Percentiles rank a stretch among this genome's conserved stretches.
Conservation (phyloP, 2,797 vertebrate species). For the Vireo griseus region DNA sequence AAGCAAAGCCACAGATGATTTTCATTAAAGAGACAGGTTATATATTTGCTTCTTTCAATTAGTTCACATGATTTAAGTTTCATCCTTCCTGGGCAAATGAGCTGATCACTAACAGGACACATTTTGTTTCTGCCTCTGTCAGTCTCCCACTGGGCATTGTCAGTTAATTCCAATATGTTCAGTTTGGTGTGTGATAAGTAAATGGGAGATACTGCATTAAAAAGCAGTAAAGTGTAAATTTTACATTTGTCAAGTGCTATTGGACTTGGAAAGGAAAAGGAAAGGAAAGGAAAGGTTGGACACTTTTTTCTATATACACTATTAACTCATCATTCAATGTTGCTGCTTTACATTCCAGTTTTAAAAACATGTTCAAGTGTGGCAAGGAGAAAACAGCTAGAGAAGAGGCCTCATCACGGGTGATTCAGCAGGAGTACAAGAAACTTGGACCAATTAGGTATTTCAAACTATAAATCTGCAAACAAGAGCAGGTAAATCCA, state of each 20-base stretch:
- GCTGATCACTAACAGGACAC: background rate
- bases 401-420: slow-evolving; percentile 77
- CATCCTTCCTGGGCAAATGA: slow-evolving; percentile 9
- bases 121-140: background rate
- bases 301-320: background rate
- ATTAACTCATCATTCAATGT: background rate
- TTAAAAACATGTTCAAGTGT: slow-evolving; percentile 80
- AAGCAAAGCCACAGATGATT: background rate
- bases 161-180: background rate
- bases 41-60: background rate
- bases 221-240: background rate
- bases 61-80: background rate
- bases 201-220: background rate
- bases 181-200: background rate
- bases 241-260: background rate
- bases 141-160: background rate
- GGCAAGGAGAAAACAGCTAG: slow-evolving; percentile 69
- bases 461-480: slow-evolving; percentile 32
- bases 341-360: slow-evolving; percentile 70
- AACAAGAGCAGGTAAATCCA: slow-evolving; percentile 38
- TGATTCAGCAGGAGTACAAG: slow-evolving; percentile 82
- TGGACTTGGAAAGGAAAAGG: too few relatives aligned
- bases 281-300: background rate
- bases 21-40: background rate
- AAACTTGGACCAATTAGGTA: slow-evolving; percentile 85